A percentile compares a stretch with the other conserved stretches of the same genome.
Evolutionary conservation across 2,113 vertebrate species (phyloP).

Genomic region (Ondatra zibethicus): DNA sequence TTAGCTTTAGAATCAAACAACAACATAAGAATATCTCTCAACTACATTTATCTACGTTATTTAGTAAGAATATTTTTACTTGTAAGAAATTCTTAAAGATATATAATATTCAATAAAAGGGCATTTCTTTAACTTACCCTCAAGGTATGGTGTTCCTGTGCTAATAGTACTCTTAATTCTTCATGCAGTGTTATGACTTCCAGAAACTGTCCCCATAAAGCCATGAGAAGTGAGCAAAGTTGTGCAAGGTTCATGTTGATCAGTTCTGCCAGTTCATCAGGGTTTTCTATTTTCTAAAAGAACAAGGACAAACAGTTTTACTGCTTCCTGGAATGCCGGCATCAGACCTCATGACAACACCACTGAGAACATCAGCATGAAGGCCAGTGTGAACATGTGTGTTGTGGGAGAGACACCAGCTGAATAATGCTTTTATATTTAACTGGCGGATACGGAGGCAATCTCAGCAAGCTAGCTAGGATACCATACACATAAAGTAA

Average conservation of each 20-base stretch:
- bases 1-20: constrained; percentile 41
- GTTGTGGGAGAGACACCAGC: neutral
- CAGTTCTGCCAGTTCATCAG: constrained; percentile 97
- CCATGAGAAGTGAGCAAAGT: constrained; percentile 98
- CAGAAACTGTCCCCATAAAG: constrained; percentile 98
- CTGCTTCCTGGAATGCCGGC: neutral
- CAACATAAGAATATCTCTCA: constrained; percentile 6
- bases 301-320: constrained; percentile 66
- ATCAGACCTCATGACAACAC: neutral
- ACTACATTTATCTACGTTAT: constrained; percentile 16
- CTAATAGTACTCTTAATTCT: constrained; percentile 91
- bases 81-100: constrained; percentile 17
- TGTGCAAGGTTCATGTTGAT: constrained; percentile 99
- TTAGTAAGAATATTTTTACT: constrained; percentile 44
- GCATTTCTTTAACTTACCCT: constrained; percentile 89
- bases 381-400: neutral
- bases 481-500: neutral
- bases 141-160: constrained; percentile 95
- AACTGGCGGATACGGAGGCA: neutral
- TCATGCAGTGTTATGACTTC: constrained; percentile 96
- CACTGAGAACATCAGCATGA: constrained; percentile 25
- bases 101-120: constrained; percentile 34
- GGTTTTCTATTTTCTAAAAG: constrained; percentile 94
- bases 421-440: neutral
- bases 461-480: constrained; percentile 8